These are phyloP conservation scores for Nomada ruficornis DNA, from an alignment of 2,888 invertebrate species.

Conservation along the genomic window DNA sequence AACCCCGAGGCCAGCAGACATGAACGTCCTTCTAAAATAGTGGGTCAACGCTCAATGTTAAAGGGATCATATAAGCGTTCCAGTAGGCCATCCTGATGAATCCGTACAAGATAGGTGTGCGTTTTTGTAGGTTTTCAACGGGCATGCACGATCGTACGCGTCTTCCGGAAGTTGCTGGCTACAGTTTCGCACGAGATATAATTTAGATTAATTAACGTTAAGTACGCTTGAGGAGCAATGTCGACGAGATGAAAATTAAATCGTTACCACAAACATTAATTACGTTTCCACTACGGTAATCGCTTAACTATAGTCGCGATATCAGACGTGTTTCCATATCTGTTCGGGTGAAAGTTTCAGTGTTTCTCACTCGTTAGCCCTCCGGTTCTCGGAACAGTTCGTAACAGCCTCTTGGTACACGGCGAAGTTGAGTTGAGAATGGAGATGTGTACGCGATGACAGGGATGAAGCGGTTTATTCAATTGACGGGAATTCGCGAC, in stretches of 20 bases:
- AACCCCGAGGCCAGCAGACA: conserved; percentile 38
- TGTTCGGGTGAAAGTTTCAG: not conserved
- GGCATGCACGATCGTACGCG: not conserved
- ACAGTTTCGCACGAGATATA: not conserved
- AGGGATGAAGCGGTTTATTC: conserved; percentile 3
- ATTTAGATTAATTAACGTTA: no score
- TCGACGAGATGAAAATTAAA: no score
- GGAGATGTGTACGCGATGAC: conserved; percentile 35
- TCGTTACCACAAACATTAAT: no score
- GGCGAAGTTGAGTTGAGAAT: conserved; percentile 38
- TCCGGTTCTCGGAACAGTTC: conserved; percentile 25
- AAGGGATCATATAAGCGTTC: conserved; percentile 59
- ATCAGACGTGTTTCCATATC: not conserved
- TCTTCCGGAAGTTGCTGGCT: conserved; percentile 21
- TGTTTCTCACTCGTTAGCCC: conserved; percentile 9
- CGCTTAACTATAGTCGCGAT: not conserved
- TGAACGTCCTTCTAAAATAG: conserved; percentile 53
- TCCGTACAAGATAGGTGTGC: conserved; percentile 53
- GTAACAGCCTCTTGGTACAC: conserved; percentile 17
- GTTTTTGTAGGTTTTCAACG: conserved; percentile 68
- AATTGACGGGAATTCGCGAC: conserved; percentile 20
- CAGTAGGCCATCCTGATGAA: conserved; percentile 64
- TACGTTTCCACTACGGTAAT: no score
- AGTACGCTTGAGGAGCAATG: no score
- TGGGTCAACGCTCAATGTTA: conserved; percentile 70